Conservation (phyloP, 2,797 vertebrate genomes). For the Phyllotis vaccarum region DNA sequence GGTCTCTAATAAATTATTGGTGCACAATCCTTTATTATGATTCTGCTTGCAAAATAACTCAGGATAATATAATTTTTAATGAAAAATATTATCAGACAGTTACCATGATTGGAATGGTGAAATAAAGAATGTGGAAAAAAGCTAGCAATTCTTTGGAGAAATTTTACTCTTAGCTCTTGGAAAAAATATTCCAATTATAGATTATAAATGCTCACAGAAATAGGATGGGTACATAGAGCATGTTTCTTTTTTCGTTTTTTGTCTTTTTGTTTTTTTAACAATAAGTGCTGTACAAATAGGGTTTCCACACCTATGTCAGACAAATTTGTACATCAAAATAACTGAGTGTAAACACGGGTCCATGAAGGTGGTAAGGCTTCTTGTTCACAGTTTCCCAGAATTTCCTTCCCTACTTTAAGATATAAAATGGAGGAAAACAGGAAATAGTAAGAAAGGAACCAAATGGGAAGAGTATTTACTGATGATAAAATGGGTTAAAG, state of each 20-base stretch:
- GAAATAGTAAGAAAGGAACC: conserved; percentile 33
- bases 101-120: background rate
- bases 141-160: background rate
- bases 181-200: conserved; percentile 41
- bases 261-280: background rate
- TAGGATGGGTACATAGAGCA: background rate
- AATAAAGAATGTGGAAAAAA: conserved; percentile 24
- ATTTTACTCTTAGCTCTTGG: conserved; percentile 10
- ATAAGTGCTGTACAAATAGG: background rate
- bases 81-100: background rate
- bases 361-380: background rate
- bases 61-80: background rate
- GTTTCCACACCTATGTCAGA: background rate
- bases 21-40: background rate
- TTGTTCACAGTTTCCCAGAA: conserved; percentile 20
- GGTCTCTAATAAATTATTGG: background rate
- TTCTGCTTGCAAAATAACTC: background rate
- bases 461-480: conserved; percentile 7
- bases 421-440: background rate
- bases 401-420: background rate
- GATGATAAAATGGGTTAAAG: background rate
- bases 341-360: background rate
- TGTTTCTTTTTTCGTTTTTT: background rate
- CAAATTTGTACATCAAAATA: conserved; percentile 24
- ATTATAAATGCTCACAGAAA: background rate